A percentile compares a stretch with the other conserved stretches of the same genome.
Evolutionary conservation across 2,888 invertebrate genomes (phyloP).

Genomic region (Platycheirus rosarum): DNA sequence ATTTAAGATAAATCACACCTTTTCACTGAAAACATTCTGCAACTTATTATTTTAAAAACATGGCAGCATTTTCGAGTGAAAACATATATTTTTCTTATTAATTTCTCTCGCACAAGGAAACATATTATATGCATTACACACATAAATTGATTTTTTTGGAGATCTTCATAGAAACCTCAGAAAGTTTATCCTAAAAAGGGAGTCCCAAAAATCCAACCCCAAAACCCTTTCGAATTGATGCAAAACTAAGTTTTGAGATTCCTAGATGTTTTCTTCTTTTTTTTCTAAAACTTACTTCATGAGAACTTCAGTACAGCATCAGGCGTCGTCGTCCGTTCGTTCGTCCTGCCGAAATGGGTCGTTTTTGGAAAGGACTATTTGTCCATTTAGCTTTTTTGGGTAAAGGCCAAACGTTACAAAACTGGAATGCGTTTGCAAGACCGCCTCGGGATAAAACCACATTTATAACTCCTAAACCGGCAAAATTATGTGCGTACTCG

Average conservation of each 20-base stretch:
- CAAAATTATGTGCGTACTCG: slow-evolving; percentile 72
- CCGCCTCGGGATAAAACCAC: slow-evolving; percentile 78
- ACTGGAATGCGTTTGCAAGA: slow-evolving; percentile 62
- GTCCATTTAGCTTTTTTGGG: slow-evolving; percentile 65
- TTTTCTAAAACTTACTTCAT: background rate
- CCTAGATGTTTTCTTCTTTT: slow-evolving; percentile 8
- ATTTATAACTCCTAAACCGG: slow-evolving; percentile 80
- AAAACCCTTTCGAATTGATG: slow-evolving; percentile 3
- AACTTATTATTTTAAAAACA: too few species aligned
- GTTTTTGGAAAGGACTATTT: slow-evolving; percentile 34
- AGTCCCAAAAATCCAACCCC: background rate
- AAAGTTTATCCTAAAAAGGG: too few species aligned
- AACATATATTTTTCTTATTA: too few species aligned
- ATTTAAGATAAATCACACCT: too few species aligned
- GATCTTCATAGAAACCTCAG: too few species aligned
- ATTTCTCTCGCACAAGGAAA: too few species aligned
- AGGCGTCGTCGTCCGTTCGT: slow-evolving; percentile 12
- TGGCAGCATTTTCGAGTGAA: too few species aligned
- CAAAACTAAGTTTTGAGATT: slow-evolving; percentile 29
- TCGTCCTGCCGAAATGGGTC: slow-evolving; percentile 8
- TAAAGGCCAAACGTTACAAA: slow-evolving; percentile 67
- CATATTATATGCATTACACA: too few species aligned
- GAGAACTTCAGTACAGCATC: background rate
- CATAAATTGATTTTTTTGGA: too few species aligned
- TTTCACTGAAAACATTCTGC: too few species aligned